These are phyloP conservation scores for Helicoverpa zea DNA, from an alignment of 1,140 invertebrate species.

Conservation along the genomic window DNA sequence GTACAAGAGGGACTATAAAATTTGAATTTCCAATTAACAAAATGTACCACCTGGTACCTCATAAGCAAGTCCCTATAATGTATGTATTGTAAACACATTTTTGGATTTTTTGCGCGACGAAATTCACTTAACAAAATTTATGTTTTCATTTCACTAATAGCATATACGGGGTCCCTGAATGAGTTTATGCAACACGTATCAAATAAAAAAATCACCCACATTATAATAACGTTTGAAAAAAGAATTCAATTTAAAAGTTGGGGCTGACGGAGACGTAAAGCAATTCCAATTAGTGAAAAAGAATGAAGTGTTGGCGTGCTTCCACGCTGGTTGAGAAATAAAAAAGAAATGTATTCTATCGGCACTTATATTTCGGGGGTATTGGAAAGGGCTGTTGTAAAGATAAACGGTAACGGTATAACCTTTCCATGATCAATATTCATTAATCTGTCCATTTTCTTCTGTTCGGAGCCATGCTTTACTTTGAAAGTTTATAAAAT, in stretches of 20 bases:
- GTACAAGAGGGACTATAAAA: too few relatives aligned
- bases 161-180: conserved; percentile 26
- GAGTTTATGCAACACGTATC: conserved; percentile 28
- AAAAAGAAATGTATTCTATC: conserved; percentile 1
- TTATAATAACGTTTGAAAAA: conserved; percentile 18
- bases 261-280: conserved; percentile 24
- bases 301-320: conserved; percentile 37
- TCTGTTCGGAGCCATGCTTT: not conserved
- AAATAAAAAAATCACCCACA: conserved; percentile 25
- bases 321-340: conserved; percentile 11
- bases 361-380: not conserved
- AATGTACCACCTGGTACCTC: too few relatives aligned
- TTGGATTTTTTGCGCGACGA: conserved; percentile 8
- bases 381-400: not conserved
- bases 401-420: not conserved
- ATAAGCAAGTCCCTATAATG: not conserved
- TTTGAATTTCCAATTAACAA: too few relatives aligned
- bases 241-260: conserved; percentile 27
- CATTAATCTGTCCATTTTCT: not conserved
- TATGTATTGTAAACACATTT: too few relatives aligned
- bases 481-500: not conserved
- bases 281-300: conserved; percentile 45
- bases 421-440: not conserved
- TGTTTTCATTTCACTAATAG: conserved; percentile 41
- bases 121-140: conserved; percentile 37